Conservation (phyloP, 2,797 vertebrate genomes). For the Martes flavigula region DNA sequence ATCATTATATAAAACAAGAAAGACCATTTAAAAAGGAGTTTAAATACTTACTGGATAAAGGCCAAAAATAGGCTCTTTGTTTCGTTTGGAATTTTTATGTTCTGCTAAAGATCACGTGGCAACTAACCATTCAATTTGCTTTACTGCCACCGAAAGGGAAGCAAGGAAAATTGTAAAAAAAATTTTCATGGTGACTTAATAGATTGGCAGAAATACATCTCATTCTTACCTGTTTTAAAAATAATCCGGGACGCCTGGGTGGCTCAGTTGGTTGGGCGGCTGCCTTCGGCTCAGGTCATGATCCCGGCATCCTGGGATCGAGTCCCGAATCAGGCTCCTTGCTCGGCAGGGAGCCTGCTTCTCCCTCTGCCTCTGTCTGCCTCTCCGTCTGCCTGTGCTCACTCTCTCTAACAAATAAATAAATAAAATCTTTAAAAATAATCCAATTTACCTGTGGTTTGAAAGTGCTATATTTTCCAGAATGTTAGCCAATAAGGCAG, state of each 20-base stretch:
- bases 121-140: constrained; percentile 15
- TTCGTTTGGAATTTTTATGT: not conserved
- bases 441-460: not conserved
- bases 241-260: not conserved
- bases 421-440: not conserved
- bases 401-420: no score
- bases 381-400: no score
- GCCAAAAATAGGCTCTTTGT: not conserved
- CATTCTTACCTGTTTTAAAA: not conserved
- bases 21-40: constrained; percentile 45
- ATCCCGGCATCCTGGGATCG: no score
- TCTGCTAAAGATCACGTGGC: not conserved
- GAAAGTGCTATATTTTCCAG: not conserved
- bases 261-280: no score
- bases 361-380: no score
- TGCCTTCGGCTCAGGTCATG: no score
- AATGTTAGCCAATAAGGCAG: not conserved
- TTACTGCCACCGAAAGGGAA: not conserved
- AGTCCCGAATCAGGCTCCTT: no score
- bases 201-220: not conserved
- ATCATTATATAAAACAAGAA: constrained; percentile 46
- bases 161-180: not conserved
- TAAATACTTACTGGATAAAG: constrained; percentile 21
- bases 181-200: not conserved
- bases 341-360: no score